Conservation (phyloP, 2,797 vertebrate genomes). For the Ataeniobius toweri region DNA sequence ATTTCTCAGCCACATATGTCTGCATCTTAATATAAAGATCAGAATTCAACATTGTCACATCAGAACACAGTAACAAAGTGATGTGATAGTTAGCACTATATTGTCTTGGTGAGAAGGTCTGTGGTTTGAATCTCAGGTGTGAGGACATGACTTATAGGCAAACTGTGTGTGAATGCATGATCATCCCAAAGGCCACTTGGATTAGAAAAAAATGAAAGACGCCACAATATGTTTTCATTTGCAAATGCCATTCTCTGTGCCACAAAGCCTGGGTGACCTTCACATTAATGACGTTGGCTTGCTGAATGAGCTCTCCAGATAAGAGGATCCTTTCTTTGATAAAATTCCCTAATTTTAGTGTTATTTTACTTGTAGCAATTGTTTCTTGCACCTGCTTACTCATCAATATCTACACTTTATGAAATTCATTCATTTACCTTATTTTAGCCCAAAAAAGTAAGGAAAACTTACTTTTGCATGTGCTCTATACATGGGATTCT, state of each 20-base stretch:
- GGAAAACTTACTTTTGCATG: background rate
- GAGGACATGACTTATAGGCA: background rate
- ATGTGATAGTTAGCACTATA: background rate
- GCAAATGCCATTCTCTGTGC: constrained; percentile 26
- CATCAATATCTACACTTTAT: background rate
- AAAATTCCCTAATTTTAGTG: background rate
- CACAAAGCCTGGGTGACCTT: constrained; percentile 26
- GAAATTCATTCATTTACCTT: background rate
- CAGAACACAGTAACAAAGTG: background rate
- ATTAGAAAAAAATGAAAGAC: constrained; percentile 12
- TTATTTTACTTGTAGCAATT: too few relatives aligned
- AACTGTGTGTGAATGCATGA: background rate
- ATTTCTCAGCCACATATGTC: background rate
- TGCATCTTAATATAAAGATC: background rate
- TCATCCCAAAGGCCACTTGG: background rate
- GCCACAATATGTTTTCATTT: background rate
- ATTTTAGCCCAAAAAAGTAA: background rate
- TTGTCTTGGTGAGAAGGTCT: background rate
- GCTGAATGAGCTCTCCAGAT: background rate
- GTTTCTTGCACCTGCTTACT: background rate
- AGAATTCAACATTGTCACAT: background rate
- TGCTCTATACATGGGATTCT: background rate
- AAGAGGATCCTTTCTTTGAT: background rate
- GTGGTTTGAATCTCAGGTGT: background rate
- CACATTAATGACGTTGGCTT: constrained; percentile 23